phyloP scores from a whole-genome alignment of 2,113 vertebrate species.

The Neogale vison region DNA sequence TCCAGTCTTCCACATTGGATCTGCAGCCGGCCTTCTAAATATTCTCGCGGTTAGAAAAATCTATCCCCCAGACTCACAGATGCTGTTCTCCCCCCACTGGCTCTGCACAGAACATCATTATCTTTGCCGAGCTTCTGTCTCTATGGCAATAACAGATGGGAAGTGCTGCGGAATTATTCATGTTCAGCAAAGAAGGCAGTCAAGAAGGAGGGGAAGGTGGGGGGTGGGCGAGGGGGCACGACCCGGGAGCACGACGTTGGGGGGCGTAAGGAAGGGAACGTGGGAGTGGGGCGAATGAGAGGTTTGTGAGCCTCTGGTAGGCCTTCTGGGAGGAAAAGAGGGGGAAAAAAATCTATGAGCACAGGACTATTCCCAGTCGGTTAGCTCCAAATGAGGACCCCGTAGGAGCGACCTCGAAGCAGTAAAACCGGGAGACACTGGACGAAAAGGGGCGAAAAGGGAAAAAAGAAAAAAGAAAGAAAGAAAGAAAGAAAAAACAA shows the following conservation, averaged over 20 bases:
- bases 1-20: not conserved
- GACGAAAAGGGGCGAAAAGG: not conserved
- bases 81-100: constrained; percentile 68
- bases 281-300: not conserved
- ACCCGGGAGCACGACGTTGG: not conserved
- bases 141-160: constrained; percentile 82
- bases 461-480: too few species aligned
- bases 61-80: constrained; percentile 68
- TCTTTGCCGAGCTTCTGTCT: constrained; percentile 79
- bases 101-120: constrained; percentile 79
- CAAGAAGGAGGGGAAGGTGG: not conserved
- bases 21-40: constrained; percentile 35
- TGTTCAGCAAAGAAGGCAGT: constrained; percentile 73
- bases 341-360: not conserved
- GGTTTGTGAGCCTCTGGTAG: not conserved
- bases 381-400: not conserved
- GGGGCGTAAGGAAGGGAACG: not conserved
- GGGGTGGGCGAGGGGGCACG: constrained; percentile 27
- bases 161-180: constrained; percentile 80
- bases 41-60: constrained; percentile 53
- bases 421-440: not conserved
- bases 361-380: not conserved
- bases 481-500: too few species aligned
- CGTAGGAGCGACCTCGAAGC: not conserved
- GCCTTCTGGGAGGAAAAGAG: not conserved